These are phyloP conservation scores for Caradrina clavipalpis DNA, from an alignment of 2,888 invertebrate genomes.

Conservation along the genomic window DNA sequence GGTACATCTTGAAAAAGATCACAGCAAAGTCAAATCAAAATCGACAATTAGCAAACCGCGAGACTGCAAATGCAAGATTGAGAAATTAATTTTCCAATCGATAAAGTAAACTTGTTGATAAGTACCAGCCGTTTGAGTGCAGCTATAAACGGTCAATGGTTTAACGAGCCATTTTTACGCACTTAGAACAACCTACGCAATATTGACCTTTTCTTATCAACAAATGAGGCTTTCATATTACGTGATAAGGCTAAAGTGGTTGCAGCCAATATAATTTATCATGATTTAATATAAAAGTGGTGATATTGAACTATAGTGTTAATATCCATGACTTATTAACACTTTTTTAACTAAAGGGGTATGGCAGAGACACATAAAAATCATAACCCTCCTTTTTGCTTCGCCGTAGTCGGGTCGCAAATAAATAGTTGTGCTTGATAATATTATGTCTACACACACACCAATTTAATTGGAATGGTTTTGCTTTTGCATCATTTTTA, in stretches of 20 bases:
- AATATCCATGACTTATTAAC: not conserved
- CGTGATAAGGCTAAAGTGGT: slow-evolving; percentile 46
- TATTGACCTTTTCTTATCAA: slow-evolving; percentile 48
- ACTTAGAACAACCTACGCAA: slow-evolving; percentile 17
- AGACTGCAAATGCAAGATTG: not conserved
- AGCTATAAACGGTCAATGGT: not conserved
- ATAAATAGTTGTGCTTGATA: no score
- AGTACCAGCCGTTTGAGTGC: not conserved
- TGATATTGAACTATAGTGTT: not conserved
- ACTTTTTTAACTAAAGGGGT: not conserved
- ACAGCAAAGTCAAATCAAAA: not conserved
- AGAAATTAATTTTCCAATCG: not conserved
- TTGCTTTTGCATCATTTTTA: no score
- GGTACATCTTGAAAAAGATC: no score
- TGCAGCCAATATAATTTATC: slow-evolving; percentile 32
- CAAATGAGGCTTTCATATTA: slow-evolving; percentile 41
- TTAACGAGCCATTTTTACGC: slow-evolving; percentile 2
- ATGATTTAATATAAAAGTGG: slow-evolving; percentile 9
- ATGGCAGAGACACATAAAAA: not conserved
- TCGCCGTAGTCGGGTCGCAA: no score
- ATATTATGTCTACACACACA: no score
- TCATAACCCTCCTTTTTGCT: no score
- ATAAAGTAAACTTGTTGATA: slow-evolving; percentile 1
- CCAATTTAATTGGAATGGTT: no score
- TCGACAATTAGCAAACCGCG: not conserved